Percentiles rank a stretch among this genome's conserved stretches.
These are phyloP conservation scores for Zhuqinia jingwanae DNA, from an alignment of 2,888 invertebrate species.

Conservation along the genomic window DNA sequence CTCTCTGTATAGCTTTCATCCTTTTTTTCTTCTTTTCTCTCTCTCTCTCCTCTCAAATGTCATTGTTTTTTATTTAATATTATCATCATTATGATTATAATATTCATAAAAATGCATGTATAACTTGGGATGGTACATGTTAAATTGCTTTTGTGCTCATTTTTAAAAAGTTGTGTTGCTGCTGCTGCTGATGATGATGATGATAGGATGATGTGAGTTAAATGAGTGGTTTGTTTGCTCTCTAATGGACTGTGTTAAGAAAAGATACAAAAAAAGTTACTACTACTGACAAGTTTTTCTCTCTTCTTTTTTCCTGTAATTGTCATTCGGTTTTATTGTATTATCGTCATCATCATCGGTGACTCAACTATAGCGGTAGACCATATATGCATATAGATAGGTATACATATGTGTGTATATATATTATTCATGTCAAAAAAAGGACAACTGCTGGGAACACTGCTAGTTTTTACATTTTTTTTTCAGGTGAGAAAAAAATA, in stretches of 20 bases:
- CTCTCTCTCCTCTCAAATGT: conserved; percentile 39
- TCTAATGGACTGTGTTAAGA: conserved; percentile 1
- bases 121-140: not conserved
- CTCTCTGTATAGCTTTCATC: conserved; percentile 9
- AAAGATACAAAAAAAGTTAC: conserved; percentile 11
- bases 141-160: conserved; percentile 46
- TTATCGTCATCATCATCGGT: not conserved
- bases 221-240: conserved; percentile 50
- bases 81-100: not conserved
- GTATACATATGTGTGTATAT: conserved; percentile 14
- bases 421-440: conserved; percentile 51
- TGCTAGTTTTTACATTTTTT: too few species aligned
- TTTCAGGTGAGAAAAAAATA: conserved; percentile 37
- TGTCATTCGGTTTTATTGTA: conserved; percentile 30
- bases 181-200: not conserved
- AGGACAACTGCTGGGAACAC: conserved; percentile 59
- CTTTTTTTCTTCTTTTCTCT: too few species aligned
- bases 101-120: conserved; percentile 41
- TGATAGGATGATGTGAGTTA: too few species aligned
- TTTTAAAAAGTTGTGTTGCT: conserved; percentile 17
- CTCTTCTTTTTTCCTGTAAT: conserved; percentile 2
- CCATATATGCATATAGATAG: not conserved
- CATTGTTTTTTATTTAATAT: conserved; percentile 41
- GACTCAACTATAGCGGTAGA: not conserved
- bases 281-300: conserved; percentile 42